phyloP scores from a whole-genome alignment of 2,113 vertebrate genomes.

The Hippolais icterina region DNA sequence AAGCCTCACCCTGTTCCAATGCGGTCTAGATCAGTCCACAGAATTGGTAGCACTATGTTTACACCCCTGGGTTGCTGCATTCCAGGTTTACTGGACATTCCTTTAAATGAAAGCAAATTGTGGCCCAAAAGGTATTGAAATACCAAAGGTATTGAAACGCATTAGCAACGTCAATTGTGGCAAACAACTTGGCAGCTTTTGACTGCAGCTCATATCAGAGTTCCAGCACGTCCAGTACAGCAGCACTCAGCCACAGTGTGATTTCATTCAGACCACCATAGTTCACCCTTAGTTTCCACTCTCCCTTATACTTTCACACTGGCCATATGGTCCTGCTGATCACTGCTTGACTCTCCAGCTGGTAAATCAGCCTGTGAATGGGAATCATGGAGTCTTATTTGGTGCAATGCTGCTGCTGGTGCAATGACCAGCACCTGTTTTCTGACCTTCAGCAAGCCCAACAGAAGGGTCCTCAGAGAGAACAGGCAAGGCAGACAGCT shows the following conservation, averaged over 20 bases:
- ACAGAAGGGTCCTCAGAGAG: neutral
- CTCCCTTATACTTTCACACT: neutral
- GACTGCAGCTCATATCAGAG: fast-evolving
- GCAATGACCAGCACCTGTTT: neutral
- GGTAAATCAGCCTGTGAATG: neutral
- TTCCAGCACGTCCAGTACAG: fast-evolving
- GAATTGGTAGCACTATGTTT: neutral
- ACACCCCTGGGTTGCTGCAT: neutral
- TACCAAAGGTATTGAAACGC: neutral
- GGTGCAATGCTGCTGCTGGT: neutral
- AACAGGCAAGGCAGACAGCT: neutral
- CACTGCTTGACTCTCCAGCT: neutral
- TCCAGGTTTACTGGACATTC: neutral
- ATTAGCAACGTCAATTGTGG: neutral
- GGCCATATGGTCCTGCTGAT: neutral
- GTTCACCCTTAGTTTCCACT: neutral
- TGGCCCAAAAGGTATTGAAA: neutral
- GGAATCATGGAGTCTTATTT: neutral
- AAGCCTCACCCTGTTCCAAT: neutral
- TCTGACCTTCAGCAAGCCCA: neutral
- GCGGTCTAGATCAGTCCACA: neutral
- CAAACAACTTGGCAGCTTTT: neutral
- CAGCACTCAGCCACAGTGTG: neutral
- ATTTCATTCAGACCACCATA: neutral
- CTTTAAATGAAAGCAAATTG: neutral